Evolutionary conservation across 2,113 vertebrate genomes (phyloP).

Genomic region (Acrocephalus kingi): DNA sequence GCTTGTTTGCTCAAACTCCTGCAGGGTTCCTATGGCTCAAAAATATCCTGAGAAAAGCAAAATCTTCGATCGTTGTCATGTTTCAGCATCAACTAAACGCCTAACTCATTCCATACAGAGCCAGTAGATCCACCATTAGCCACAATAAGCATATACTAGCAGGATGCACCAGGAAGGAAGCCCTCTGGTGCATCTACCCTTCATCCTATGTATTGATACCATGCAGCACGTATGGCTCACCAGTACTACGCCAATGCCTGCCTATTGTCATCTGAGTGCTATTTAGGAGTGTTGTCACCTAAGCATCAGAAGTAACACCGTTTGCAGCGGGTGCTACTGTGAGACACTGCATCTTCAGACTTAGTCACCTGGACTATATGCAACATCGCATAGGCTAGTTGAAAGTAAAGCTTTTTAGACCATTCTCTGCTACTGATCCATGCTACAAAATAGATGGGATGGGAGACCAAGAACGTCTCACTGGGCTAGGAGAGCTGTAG

Average conservation of each 20-base stretch:
- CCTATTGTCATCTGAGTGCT: slow-evolving; percentile 53
- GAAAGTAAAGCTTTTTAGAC: slow-evolving; percentile 72
- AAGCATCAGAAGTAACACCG: slow-evolving; percentile 57
- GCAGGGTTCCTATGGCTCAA: slow-evolving; percentile 75
- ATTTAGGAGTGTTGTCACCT: slow-evolving; percentile 58
- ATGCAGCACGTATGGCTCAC: slow-evolving; percentile 70
- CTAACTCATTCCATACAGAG: slow-evolving; percentile 69
- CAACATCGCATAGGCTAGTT: slow-evolving; percentile 67
- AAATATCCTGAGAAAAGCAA: slow-evolving; percentile 79
- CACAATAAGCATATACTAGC: slow-evolving; percentile 57
- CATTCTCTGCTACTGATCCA: slow-evolving; percentile 74
- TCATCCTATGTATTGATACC: slow-evolving; percentile 62
- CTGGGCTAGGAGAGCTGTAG: slow-evolving; percentile 88
- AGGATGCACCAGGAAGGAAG: slow-evolving; percentile 56
- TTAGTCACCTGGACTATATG: slow-evolving; percentile 68
- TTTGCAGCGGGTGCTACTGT: slow-evolving; percentile 56
- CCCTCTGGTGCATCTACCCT: slow-evolving; percentile 65
- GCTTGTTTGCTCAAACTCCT: slow-evolving; percentile 69
- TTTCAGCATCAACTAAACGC: slow-evolving; percentile 64
- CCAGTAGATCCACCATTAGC: slow-evolving; percentile 70
- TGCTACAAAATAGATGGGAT: slow-evolving; percentile 89
- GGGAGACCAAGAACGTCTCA: slow-evolving; percentile 88
- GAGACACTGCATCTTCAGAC: slow-evolving; percentile 69
- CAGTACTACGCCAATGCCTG: slow-evolving; percentile 45
- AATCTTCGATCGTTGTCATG: slow-evolving; percentile 71